A percentile compares a stretch with the other conserved stretches of the same genome.
These are phyloP conservation scores for Lagothrix lagotricha DNA, from an alignment of 2,797 vertebrate species.

Conservation along the genomic window DNA sequence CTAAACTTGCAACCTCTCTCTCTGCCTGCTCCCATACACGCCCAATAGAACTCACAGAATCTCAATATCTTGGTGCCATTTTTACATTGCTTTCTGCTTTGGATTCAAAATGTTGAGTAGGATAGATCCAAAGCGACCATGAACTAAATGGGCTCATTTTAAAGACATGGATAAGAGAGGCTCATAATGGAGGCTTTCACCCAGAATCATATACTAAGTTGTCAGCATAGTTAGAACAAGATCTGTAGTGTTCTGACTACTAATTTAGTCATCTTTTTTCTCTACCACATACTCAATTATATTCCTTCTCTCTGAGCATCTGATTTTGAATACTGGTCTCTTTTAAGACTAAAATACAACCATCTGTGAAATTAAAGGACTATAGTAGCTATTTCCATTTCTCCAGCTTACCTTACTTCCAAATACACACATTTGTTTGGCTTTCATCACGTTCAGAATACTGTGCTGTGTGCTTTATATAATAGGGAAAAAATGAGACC, in stretches of 20 bases:
- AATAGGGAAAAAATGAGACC: background rate
- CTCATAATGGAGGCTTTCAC: background rate
- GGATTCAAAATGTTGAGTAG: background rate
- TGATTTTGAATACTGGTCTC: background rate
- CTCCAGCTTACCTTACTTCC: background rate
- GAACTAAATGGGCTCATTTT: background rate
- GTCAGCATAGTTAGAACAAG: background rate
- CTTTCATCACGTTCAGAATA: background rate
- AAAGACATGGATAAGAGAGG: background rate
- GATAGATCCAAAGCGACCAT: background rate
- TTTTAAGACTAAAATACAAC: slow-evolving; percentile 26
- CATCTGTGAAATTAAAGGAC: background rate
- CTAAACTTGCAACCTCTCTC: background rate
- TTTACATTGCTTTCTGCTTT: background rate
- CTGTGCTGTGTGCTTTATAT: background rate
- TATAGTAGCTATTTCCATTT: background rate
- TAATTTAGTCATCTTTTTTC: background rate
- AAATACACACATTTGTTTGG: background rate
- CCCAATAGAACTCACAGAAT: background rate
- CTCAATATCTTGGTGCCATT: background rate
- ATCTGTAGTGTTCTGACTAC: background rate
- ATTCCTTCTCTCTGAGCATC: background rate
- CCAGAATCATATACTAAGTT: background rate
- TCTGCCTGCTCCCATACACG: background rate
- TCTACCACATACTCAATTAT: background rate